Evolutionary conservation across 2,888 invertebrate species (phyloP).

Genomic region (Cordilura impudica): DNA sequence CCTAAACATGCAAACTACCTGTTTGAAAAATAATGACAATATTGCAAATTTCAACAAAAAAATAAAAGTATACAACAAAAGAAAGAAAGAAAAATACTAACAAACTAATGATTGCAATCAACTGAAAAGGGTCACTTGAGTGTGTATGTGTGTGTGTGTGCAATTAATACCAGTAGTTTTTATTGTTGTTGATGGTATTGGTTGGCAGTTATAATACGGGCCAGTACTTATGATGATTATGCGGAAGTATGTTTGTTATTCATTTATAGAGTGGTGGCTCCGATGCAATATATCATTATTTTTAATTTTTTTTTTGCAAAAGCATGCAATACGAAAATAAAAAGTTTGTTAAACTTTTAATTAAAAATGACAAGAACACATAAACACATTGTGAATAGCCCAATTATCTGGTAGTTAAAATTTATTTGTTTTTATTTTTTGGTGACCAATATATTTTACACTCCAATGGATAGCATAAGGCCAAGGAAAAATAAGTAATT

Average conservation of each 20-base stretch:
- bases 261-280: conserved; percentile 36
- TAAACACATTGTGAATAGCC: neutral
- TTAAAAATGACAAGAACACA: conserved; percentile 33
- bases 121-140: conserved; percentile 43
- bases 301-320: conserved; percentile 18
- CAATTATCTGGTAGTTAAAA: neutral
- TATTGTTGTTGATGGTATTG: conserved; percentile 14
- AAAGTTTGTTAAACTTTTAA: conserved; percentile 19
- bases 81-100: neutral
- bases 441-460: too few relatives aligned
- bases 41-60: conserved; percentile 46
- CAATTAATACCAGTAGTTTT: neutral
- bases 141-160: conserved; percentile 1
- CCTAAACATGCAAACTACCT: conserved; percentile 4
- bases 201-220: conserved; percentile 4
- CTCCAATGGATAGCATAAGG: too few relatives aligned
- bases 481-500: too few relatives aligned
- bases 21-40: conserved; percentile 43
- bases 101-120: conserved; percentile 49
- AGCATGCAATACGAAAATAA: conserved; percentile 2
- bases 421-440: too few relatives aligned
- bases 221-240: conserved; percentile 42
- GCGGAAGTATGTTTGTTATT: conserved; percentile 52
- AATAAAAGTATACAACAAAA: neutral
- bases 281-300: conserved; percentile 28